A percentile compares a stretch with the other conserved stretches of the same genome.
phyloP scores from a whole-genome alignment of 2,797 vertebrate species.

The Aldrovandia affinis region DNA sequence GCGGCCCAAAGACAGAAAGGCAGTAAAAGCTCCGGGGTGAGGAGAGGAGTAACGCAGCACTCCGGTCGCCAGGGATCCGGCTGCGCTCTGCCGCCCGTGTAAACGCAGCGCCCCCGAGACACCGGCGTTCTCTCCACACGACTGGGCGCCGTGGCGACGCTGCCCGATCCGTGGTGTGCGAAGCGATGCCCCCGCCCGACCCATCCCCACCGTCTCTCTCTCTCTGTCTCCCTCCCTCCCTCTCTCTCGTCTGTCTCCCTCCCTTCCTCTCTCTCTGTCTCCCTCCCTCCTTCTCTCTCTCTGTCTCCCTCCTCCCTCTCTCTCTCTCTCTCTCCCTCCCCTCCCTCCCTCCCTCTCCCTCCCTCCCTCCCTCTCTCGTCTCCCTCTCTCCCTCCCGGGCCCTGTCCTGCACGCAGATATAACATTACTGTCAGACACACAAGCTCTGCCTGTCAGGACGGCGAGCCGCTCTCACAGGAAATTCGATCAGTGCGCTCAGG shows the following conservation, averaged over 20 bases:
- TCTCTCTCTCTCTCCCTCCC: slow-evolving; percentile 1
- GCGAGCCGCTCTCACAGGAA: slow-evolving; percentile 54
- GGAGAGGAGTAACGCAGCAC: slow-evolving; percentile 30
- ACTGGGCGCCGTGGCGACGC: neutral
- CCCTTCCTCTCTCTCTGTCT: slow-evolving; percentile 15
- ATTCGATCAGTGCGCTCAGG: slow-evolving; percentile 52
- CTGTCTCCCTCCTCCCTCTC: neutral
- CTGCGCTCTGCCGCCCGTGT: neutral
- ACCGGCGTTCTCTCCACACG: neutral
- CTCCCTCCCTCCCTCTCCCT: no score
- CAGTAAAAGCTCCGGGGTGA: slow-evolving; percentile 31
- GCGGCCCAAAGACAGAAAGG: neutral
- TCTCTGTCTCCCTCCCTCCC: slow-evolving; percentile 6
- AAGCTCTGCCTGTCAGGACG: slow-evolving; percentile 45
- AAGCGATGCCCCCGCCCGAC: slow-evolving; percentile 23
- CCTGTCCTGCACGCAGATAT: slow-evolving; percentile 32
- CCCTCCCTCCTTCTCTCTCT: no score
- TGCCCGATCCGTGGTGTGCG: slow-evolving; percentile 28
- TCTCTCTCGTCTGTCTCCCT: slow-evolving; percentile 11
- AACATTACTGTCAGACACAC: slow-evolving; percentile 51
- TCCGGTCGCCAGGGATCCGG: slow-evolving; percentile 1
- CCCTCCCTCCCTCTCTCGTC: neutral
- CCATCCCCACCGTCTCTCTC: neutral
- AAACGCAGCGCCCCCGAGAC: neutral
- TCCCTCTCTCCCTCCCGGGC: neutral